phyloP scores from a whole-genome alignment of 2,888 invertebrate species.

The Ypsolopha sequella region DNA sequence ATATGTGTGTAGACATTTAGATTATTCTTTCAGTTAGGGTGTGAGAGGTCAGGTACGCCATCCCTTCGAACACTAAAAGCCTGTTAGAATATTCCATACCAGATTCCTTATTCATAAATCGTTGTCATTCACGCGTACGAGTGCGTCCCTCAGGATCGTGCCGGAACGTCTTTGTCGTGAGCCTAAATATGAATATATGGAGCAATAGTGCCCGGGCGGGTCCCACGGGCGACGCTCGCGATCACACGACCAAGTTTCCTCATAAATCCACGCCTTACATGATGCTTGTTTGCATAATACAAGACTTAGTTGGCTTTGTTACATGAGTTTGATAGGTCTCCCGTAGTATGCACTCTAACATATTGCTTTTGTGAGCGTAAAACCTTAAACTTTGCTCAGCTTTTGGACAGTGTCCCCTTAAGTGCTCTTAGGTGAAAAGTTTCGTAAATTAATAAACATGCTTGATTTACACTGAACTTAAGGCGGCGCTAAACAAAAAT shows the following conservation, averaged over 20 bases:
- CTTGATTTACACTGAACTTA: no score
- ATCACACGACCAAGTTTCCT: slow-evolving; percentile 57
- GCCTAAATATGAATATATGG: slow-evolving; percentile 61
- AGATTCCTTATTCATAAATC: slow-evolving; percentile 16
- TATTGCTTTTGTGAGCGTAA: neutral
- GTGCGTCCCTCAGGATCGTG: slow-evolving; percentile 17
- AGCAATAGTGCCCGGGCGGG: slow-evolving; percentile 36
- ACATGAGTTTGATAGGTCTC: slow-evolving; percentile 54
- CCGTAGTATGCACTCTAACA: neutral
- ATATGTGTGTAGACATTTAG: no score
- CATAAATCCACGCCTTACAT: slow-evolving; percentile 68
- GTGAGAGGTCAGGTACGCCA: no score
- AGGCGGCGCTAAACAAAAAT: no score
- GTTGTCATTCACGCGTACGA: slow-evolving; percentile 26
- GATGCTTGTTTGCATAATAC: slow-evolving; percentile 70
- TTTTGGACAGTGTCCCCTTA: no score
- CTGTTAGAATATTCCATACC: neutral
- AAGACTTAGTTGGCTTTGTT: slow-evolving; percentile 63
- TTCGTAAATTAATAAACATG: no score
- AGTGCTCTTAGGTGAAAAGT: no score
- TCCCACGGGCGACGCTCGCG: slow-evolving; percentile 40
- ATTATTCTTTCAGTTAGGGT: no score
- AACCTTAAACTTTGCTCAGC: no score
- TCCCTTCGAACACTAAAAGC: neutral
- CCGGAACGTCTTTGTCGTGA: slow-evolving; percentile 22